These are phyloP conservation scores for Drosophila repleta DNA, from an alignment of 1,140 invertebrate genomes.

Conservation along the genomic window DNA sequence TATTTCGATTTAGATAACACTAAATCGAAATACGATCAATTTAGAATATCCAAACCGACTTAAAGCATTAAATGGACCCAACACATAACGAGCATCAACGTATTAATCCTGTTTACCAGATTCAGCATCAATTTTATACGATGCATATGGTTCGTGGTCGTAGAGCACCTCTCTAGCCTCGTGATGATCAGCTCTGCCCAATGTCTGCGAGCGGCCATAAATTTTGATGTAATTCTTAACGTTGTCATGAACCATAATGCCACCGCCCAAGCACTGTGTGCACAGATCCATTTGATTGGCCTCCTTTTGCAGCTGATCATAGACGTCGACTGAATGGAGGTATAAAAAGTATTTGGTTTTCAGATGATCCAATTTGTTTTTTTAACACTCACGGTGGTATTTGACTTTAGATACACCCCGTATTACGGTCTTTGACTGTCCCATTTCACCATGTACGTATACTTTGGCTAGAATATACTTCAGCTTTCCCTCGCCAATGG, in stretches of 20 bases:
- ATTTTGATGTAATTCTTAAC: conserved; percentile 56
- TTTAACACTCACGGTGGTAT: conserved; percentile 53
- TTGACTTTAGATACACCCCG: conserved; percentile 40
- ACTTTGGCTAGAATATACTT: conserved; percentile 60
- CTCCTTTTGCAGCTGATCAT: conserved; percentile 47
- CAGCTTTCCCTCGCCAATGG: conserved; percentile 42
- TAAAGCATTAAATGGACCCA: no score
- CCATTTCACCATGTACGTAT: conserved; percentile 54
- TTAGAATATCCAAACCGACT: not conserved
- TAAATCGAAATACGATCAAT: not conserved
- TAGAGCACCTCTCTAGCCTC: conserved; percentile 27
- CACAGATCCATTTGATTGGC: conserved; percentile 34
- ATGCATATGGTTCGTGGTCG: not conserved
- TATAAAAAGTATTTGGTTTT: no score
- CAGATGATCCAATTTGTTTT: not conserved
- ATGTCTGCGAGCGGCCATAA: conserved; percentile 40
- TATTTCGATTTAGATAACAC: no score
- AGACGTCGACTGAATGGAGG: conserved; percentile 41
- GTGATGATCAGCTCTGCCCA: conserved; percentile 58
- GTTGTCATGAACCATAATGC: conserved; percentile 45
- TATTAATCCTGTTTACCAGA: conserved; percentile 29
- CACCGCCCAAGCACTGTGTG: conserved; percentile 58
- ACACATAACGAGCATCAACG: not conserved
- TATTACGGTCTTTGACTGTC: conserved; percentile 41
- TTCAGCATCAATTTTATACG: conserved; percentile 53